These are phyloP conservation scores for Perizoma affinitatum DNA, from an alignment of 2,888 invertebrate species.

Conservation along the genomic window DNA sequence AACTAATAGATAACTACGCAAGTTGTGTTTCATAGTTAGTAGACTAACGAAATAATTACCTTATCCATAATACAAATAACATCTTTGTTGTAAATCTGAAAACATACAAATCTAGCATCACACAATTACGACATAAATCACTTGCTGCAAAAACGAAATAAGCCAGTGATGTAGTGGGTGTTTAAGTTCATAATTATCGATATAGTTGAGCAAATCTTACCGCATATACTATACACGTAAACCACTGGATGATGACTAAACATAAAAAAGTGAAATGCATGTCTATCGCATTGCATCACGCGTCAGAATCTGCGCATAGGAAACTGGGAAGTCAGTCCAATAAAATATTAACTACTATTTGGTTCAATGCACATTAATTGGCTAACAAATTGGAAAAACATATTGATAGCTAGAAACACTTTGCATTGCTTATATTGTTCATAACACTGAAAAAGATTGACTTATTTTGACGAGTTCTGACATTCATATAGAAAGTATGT, in stretches of 20 bases:
- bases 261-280: constrained; percentile 67
- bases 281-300: constrained; percentile 58
- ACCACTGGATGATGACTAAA: constrained; percentile 55
- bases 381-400: constrained; percentile 53
- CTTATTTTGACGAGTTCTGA: constrained; percentile 11
- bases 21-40: constrained; percentile 2
- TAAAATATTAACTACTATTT: constrained; percentile 56
- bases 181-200: constrained; percentile 20
- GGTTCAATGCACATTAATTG: constrained; percentile 58
- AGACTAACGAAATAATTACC: constrained; percentile 47
- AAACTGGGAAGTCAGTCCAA: constrained; percentile 48
- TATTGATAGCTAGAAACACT: constrained; percentile 28
- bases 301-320: constrained; percentile 46
- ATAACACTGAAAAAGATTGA: constrained; percentile 11
- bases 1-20: neutral
- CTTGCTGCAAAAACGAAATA: constrained; percentile 13
- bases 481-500: neutral
- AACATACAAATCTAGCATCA: constrained; percentile 23
- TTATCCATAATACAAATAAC: constrained; percentile 64
- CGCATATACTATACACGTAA: constrained; percentile 53
- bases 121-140: neutral
- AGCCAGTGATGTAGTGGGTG: constrained; percentile 25
- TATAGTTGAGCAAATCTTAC: constrained; percentile 52
- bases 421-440: constrained; percentile 6
- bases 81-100: constrained; percentile 69